These are phyloP conservation scores for Bombyx mandarina DNA, from an alignment of 1,140 invertebrate species.

Conservation along the genomic window DNA sequence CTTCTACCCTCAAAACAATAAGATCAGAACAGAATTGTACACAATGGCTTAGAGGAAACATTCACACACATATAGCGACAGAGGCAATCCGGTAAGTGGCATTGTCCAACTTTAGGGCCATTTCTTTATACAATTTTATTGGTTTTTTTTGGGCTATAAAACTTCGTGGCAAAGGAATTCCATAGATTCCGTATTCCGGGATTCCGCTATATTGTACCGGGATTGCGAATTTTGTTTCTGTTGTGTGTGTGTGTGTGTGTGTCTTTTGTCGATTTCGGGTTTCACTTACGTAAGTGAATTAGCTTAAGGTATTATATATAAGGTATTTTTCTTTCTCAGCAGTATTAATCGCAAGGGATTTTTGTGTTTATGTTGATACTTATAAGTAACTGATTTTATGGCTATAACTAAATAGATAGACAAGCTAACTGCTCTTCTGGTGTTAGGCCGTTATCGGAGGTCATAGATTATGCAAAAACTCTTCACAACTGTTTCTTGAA, in stretches of 20 bases:
- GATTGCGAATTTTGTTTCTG: slow-evolving; percentile 7
- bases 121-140: slow-evolving; percentile 31
- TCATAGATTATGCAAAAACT: no score
- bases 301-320: background rate
- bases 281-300: background rate
- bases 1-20: no score
- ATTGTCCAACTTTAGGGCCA: slow-evolving; percentile 14
- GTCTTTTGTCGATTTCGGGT: slow-evolving; percentile 10
- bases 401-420: no score
- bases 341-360: background rate
- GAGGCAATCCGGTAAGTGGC: slow-evolving; percentile 20
- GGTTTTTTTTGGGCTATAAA: slow-evolving; percentile 23
- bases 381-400: no score
- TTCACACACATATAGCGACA: background rate
- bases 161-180: slow-evolving; percentile 23
- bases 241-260: slow-evolving; percentile 9
- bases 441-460: no score
- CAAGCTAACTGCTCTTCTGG: no score
- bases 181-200: slow-evolving; percentile 12
- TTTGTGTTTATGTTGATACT: no score
- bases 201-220: slow-evolving; percentile 16
- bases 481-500: no score
- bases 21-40: no score
- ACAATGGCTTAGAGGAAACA: no score
- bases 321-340: background rate